A percentile compares a stretch with the other conserved stretches of the same genome.
These are phyloP conservation scores for Camponotus vicinus DNA, from an alignment of 1,140 invertebrate species.

Conservation along the genomic window DNA sequence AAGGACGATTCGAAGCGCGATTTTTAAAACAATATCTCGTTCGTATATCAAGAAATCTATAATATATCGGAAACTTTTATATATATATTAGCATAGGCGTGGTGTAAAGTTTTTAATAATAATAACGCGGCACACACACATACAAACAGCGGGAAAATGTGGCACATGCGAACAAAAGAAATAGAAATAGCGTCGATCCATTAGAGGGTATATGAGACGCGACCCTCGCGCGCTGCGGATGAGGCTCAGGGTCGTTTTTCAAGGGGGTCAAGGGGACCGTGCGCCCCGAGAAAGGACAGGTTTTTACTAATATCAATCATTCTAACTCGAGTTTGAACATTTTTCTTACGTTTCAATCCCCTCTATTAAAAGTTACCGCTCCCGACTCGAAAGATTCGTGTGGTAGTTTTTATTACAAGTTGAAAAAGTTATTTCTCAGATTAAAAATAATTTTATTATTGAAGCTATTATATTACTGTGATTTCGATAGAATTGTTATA, in stretches of 20 bases:
- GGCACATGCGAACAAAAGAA: constrained; percentile 43
- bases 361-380: background rate
- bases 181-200: constrained; percentile 44
- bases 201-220: constrained; percentile 68
- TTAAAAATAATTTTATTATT: background rate
- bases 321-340: constrained; percentile 40
- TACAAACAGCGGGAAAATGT: constrained; percentile 16
- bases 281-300: constrained; percentile 73
- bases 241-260: constrained; percentile 79
- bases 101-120: constrained; percentile 7
- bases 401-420: background rate
- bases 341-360: background rate
- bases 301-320: constrained; percentile 69
- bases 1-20: background rate
- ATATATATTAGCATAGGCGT: background rate
- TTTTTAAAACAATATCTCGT: background rate
- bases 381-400: background rate
- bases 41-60: background rate
- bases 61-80: constrained; percentile 8
- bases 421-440: background rate
- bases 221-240: constrained; percentile 54
- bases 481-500: no score
- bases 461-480: background rate
- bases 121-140: constrained; percentile 1
- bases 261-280: constrained; percentile 82